Evolutionary conservation across 64 coral and sea anemone genomes (phyloP), one percentile per base, ranked within the genome.

Genomic region (Montipora sp.): DNA sequence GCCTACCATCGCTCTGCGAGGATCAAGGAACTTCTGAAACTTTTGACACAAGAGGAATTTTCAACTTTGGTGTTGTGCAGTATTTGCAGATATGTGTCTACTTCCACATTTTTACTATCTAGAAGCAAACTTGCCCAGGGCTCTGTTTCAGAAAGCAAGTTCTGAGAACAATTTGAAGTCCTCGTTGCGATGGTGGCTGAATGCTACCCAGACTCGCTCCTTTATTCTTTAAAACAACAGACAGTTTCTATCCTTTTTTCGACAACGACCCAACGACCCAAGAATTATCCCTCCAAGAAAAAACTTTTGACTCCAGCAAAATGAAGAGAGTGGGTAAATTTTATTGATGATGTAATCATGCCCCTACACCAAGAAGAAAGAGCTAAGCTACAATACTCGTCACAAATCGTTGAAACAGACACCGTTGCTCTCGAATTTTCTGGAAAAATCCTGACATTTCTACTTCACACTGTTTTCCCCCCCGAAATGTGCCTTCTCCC

Each of bases 341-440:
- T 87, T 43, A 87, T 87, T 70, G 83, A 87, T 50, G 83, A 87
- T 51, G 70, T 87, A 87, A 87, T 72, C 70, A 71, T 71, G 65
- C 83, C 60, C n/a, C 60, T 72, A 87, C 48, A 87, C 50, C 63
- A 70, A 51, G 18, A 49, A 36, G 61, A 18, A 47, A 81, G 16
- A 57, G 22, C 58, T 27, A 27, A 27, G 27, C 27, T 27, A 27
- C 27, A 27, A 27, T 27, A 27, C 27, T 27, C 27, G 27, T 27
- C 27, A 27, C 27, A 27, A 27, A 27, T 27, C 27, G 27, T 27
- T 27, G 27, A 27, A 27, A 27, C 27, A 27, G 27, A 27, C 27
- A 27, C 27, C 27, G 27, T 27, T 27, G 27, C 27, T 27, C 27
- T 27, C 27, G 27, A 27, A 27, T 27, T 27, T 27, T 27, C 27